A percentile compares a stretch with the other conserved stretches of the same genome.
Evolutionary conservation across 2,888 invertebrate genomes (phyloP).

Genomic region (Deilephila porcellus): DNA sequence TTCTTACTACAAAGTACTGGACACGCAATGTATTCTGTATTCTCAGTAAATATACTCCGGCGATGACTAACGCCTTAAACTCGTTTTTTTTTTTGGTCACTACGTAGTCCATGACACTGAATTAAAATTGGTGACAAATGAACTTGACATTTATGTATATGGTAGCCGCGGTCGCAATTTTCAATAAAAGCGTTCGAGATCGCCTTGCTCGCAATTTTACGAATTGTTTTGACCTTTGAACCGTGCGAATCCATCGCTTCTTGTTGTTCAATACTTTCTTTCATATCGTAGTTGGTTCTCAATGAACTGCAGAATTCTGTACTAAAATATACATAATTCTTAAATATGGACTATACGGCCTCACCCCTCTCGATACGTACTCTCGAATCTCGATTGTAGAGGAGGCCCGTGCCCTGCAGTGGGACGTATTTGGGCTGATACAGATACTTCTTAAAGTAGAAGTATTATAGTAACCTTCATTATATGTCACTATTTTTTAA

Average conservation of each 20-base stretch:
- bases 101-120: constrained; percentile 25
- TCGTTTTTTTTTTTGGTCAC: constrained; percentile 19
- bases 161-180: constrained; percentile 14
- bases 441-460: too few relatives aligned
- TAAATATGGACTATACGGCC: too few relatives aligned
- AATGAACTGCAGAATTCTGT: too few relatives aligned
- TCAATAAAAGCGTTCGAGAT: constrained; percentile 20
- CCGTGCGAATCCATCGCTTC: not conserved
- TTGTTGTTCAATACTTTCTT: too few relatives aligned
- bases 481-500: too few relatives aligned
- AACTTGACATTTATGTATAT: constrained; percentile 32
- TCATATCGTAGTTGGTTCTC: too few relatives aligned
- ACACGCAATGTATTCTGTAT: not conserved
- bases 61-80: constrained; percentile 15
- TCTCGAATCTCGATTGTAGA: too few relatives aligned
- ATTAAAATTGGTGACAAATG: constrained; percentile 19
- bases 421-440: too few relatives aligned
- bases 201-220: constrained; percentile 28
- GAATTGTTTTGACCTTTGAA: constrained; percentile 14
- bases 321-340: too few relatives aligned
- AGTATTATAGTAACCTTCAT: too few relatives aligned
- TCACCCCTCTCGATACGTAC: too few relatives aligned
- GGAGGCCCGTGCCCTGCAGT: too few relatives aligned
- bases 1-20: constrained; percentile 6
- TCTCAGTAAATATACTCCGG: constrained; percentile 8